A percentile compares a stretch with the other conserved stretches of the same genome.
phyloP scores from a whole-genome alignment of 2,113 vertebrate genomes.

The Pachypanchax playfairii region DNA sequence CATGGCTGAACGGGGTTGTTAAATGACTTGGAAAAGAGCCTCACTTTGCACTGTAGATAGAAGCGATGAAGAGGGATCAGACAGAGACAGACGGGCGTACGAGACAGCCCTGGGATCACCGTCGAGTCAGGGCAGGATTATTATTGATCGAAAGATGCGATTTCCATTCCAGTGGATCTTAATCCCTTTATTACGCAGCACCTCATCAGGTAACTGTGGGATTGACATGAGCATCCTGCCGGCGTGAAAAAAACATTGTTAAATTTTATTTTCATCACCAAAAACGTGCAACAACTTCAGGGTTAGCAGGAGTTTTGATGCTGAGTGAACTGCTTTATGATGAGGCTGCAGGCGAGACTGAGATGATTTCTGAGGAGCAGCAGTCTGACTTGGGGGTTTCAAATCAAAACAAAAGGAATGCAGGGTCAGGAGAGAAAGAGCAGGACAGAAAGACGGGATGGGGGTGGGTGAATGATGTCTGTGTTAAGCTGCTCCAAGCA shows the following conservation, averaged over 20 bases:
- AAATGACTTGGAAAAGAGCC: conserved; percentile 75
- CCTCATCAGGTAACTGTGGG: conserved; percentile 30
- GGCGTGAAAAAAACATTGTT: no score
- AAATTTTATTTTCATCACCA: no score
- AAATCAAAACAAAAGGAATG: conserved; percentile 44
- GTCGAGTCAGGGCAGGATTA: conserved; percentile 42
- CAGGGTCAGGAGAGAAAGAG: conserved; percentile 13
- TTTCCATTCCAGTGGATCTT: conserved; percentile 34
- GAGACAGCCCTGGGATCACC: background rate
- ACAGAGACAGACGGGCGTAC: conserved; percentile 12
- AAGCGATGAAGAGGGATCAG: conserved; percentile 16
- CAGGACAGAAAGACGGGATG: conserved; percentile 14
- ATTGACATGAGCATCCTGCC: conserved; percentile 9
- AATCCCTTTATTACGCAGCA: conserved; percentile 36
- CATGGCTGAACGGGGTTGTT: conserved; percentile 46
- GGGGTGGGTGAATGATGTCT: conserved; percentile 34
- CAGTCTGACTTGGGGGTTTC: conserved; percentile 30
- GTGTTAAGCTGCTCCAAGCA: conserved; percentile 41
- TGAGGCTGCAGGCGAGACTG: conserved; percentile 23
- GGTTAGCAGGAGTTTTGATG: background rate
- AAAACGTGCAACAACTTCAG: background rate
- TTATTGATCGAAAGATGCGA: conserved; percentile 44
- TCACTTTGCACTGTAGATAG: conserved; percentile 37
- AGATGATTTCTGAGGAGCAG: conserved; percentile 39
- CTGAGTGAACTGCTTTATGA: conserved; percentile 29